Percentiles rank a stretch among this genome's conserved stretches.
These are phyloP conservation scores for Paguma larvata DNA, from an alignment of 2,797 vertebrate genomes.

Conservation along the genomic window DNA sequence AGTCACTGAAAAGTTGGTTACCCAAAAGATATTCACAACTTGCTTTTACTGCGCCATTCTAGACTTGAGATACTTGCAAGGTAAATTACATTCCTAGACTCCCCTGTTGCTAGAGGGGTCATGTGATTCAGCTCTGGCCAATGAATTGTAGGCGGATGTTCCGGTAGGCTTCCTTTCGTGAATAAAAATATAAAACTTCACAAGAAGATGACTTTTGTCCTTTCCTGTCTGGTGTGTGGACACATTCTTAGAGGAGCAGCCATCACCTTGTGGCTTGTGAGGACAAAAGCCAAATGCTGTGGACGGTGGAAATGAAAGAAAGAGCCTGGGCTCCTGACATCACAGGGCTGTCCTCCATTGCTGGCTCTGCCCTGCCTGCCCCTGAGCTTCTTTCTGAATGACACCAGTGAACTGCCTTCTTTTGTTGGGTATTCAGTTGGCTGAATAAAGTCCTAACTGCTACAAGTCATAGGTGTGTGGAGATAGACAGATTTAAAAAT, in stretches of 20 bases:
- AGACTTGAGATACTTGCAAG: background rate
- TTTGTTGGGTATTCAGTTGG: background rate
- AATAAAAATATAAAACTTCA: background rate
- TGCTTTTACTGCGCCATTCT: background rate
- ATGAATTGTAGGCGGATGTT: background rate
- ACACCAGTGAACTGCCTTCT: conserved; percentile 17
- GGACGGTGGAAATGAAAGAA: background rate
- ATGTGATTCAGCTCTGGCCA: background rate
- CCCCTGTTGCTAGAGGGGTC: background rate
- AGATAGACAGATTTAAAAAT: background rate
- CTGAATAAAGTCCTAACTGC: background rate
- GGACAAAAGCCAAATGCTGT: background rate
- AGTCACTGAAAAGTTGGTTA: background rate
- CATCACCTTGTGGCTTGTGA: background rate
- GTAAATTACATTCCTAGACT: background rate
- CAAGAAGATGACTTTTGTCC: background rate
- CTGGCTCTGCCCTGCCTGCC: background rate
- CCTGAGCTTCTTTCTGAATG: background rate
- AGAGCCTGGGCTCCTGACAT: background rate
- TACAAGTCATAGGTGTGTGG: background rate
- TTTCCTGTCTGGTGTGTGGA: background rate
- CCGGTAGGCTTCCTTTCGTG: background rate
- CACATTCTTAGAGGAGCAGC: background rate
- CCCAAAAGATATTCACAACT: background rate
- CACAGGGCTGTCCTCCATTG: too few species aligned